Evolutionary conservation across 92 coral and sea anemone species (phyloP).

Genomic region (Montipora capitata): DNA sequence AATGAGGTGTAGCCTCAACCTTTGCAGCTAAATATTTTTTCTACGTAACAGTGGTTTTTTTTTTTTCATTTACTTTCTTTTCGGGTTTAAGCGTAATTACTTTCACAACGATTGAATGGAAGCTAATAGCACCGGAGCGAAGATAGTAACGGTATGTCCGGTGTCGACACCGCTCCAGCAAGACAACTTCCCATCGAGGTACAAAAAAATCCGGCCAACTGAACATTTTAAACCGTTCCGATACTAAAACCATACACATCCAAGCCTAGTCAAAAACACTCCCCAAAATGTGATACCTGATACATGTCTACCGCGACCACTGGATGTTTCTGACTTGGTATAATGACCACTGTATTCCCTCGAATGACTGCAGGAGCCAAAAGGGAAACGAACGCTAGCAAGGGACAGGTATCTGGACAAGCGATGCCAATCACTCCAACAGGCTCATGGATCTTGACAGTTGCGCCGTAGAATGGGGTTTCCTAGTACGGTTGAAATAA

Average conservation of each 20-base stretch:
- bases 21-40: too few species aligned
- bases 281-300: slow-evolving; percentile 70
- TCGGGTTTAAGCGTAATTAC: too few species aligned
- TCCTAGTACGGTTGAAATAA: slow-evolving; percentile 66
- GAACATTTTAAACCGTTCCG: too few species aligned
- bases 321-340: slow-evolving; percentile 96
- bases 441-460: slow-evolving; percentile 95
- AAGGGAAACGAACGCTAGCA: slow-evolving; percentile 92
- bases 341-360: slow-evolving; percentile 92
- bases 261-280: not conserved
- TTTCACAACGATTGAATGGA: too few species aligned
- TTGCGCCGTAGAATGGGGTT: slow-evolving; percentile 97
- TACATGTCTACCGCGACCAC: slow-evolving; percentile 95
- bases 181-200: too few species aligned
- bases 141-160: too few species aligned
- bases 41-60: too few species aligned
- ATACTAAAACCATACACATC: not conserved
- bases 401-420: slow-evolving; percentile 93
- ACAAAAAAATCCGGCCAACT: too few species aligned
- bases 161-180: too few species aligned
- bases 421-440: slow-evolving; percentile 96
- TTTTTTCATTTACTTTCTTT: too few species aligned
- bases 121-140: too few species aligned
- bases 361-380: slow-evolving; percentile 95
- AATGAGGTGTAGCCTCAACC: too few species aligned